Evolutionary conservation across 1,140 invertebrate genomes (phyloP).

Genomic region (Scaptomyza hsui): DNA sequence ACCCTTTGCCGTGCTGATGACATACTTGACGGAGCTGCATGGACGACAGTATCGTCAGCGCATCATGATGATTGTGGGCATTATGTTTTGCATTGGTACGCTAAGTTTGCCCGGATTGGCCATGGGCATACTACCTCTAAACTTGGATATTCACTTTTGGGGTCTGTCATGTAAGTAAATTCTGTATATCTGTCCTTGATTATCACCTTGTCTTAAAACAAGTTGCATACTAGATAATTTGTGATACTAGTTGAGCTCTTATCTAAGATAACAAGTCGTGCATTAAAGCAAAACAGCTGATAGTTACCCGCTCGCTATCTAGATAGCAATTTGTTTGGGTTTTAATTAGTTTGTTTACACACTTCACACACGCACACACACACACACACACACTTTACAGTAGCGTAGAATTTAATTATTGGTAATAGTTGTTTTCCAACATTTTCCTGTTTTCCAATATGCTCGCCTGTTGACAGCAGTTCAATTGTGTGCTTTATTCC

Average conservation of each 20-base stretch:
- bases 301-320: conserved; percentile 5
- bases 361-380: background rate
- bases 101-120: conserved; percentile 85
- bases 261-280: conserved; percentile 5
- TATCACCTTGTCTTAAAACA: conserved; percentile 12
- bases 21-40: conserved; percentile 89
- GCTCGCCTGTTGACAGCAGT: no score
- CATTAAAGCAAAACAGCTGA: conserved; percentile 5
- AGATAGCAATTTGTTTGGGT: background rate
- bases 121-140: conserved; percentile 85
- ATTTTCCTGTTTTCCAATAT: no score
- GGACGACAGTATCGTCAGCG: conserved; percentile 86
- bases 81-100: conserved; percentile 87
- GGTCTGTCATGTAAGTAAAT: conserved; percentile 63
- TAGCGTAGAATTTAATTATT: no score
- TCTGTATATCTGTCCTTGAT: conserved; percentile 10
- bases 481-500: no score
- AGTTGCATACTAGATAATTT: background rate
- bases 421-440: no score
- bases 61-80: conserved; percentile 87
- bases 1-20: conserved; percentile 89
- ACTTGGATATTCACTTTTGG: conserved; percentile 56
- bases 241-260: background rate
- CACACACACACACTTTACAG: no score
- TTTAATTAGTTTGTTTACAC: background rate